Conservation (phyloP, 2,113 vertebrate species). For the Pelobates fuscus region DNA sequence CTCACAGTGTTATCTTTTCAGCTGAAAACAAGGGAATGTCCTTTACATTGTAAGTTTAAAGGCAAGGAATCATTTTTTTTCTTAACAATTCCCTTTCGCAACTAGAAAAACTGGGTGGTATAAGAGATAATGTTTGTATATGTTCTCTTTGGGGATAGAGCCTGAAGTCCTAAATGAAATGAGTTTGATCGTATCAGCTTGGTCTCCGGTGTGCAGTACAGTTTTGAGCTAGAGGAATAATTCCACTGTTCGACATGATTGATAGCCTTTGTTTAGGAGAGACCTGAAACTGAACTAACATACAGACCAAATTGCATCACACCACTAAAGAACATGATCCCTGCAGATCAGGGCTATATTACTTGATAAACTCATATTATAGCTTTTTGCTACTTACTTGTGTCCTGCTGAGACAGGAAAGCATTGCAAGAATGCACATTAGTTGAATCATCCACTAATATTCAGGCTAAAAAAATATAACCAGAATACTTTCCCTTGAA, state of each 20-base stretch:
- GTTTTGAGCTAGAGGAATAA: slow-evolving; percentile 56
- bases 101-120: slow-evolving; percentile 50
- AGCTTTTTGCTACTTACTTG: slow-evolving; percentile 28
- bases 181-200: slow-evolving; percentile 55
- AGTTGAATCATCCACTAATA: not conserved
- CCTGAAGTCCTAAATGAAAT: slow-evolving; percentile 57
- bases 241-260: slow-evolving; percentile 54
- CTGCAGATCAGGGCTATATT: slow-evolving; percentile 50
- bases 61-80: slow-evolving; percentile 13
- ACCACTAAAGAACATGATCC: slow-evolving; percentile 59
- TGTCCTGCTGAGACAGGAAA: slow-evolving; percentile 30
- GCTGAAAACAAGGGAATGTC: slow-evolving; percentile 36
- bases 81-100: slow-evolving; percentile 18
- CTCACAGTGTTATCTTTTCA: slow-evolving; percentile 25
- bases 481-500: too few relatives aligned
- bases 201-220: slow-evolving; percentile 53
- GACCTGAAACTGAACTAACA: slow-evolving; percentile 59
- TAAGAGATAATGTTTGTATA: slow-evolving; percentile 48
- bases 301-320: slow-evolving; percentile 56
- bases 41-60: slow-evolving; percentile 29
- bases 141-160: slow-evolving; percentile 43
- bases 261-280: slow-evolving; percentile 59
- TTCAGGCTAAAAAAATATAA: too few relatives aligned
- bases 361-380: slow-evolving; percentile 44
- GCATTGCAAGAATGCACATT: slow-evolving; percentile 25